Base-by-base conservation (phyloP, 2,113 vertebrate genomes). In the Pedionomus torquatus region DNA sequence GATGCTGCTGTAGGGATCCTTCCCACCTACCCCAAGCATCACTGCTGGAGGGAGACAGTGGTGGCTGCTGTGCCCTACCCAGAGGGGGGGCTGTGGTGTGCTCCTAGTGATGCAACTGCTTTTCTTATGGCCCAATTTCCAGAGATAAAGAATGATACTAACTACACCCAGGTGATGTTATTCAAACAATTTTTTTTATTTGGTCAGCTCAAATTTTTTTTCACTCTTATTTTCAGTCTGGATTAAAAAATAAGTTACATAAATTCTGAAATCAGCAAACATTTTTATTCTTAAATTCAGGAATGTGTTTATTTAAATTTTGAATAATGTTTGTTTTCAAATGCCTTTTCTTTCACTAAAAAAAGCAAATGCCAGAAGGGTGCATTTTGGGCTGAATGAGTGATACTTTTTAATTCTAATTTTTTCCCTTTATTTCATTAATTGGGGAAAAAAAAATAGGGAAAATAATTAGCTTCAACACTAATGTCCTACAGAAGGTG, bases 361-460 rank as follows among this genome's bases (percentile, higher is more conserved):
- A 74, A 25, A 16, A 13, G 10, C 14, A 24, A 63, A 64, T 33
- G 75, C 18, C 39, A 82, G 61, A 37, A 15, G 14, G 20, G 17
- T 17, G 3, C 9, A 39, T 30, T 23, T 5, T 8, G 16, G 33
- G 8, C 43, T 57, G 30, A 90, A 30, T 10, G 61, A 92, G 15
- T 3, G 9, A 57, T 52, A 17, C 5, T 31, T 87, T 61, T 46
- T 10, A 44, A 30, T 7, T 30, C 16, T 12, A 20, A 8, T 66
- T 37, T 48, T 68, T 54, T 51, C 20, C 9, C 5, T 77, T 89
- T 57, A 37, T 84, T 75, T 39, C 24, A 48, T 48, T 75, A 51
- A 46, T 15, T 64, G 7, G 31, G 13, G 51, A 49, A 13, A 30
- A 6, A 13, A 46, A 37, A 20, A 0, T 2, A 11, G 24, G 30